phyloP scores from a whole-genome alignment of 2,888 invertebrate species.

The Phaonia tiefii region DNA sequence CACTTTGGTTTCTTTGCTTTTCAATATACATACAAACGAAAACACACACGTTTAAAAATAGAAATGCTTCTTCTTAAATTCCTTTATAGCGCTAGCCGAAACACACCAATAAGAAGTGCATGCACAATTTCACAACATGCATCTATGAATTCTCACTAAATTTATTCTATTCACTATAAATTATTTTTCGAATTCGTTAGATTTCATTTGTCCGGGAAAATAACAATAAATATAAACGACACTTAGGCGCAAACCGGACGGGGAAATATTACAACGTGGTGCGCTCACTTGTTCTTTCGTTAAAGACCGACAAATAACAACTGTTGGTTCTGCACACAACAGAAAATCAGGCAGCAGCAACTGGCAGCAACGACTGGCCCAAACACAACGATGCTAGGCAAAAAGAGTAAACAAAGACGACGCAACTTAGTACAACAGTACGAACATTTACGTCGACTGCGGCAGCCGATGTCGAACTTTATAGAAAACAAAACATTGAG shows the following conservation, averaged over 20 bases:
- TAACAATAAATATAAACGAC: too few relatives aligned
- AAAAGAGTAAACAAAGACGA: too few relatives aligned
- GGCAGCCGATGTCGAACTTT: neutral
- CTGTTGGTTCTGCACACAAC: slow-evolving; percentile 64
- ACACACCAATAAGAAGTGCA: too few relatives aligned
- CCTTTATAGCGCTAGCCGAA: too few relatives aligned
- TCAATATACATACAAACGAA: too few relatives aligned
- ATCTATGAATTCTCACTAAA: neutral
- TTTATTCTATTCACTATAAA: neutral
- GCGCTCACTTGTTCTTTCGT: slow-evolving; percentile 59
- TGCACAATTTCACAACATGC: too few relatives aligned
- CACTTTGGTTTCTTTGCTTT: too few relatives aligned
- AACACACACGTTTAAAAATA: too few relatives aligned
- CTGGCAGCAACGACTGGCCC: slow-evolving; percentile 16
- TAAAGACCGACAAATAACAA: slow-evolving; percentile 64
- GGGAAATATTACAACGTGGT: neutral
- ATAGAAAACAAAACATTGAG: neutral
- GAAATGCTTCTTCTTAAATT: too few relatives aligned
- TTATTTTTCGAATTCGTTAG: slow-evolving; percentile 1
- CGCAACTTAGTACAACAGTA: neutral
- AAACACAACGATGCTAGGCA: neutral
- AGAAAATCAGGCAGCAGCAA: slow-evolving; percentile 35
- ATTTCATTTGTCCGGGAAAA: too few relatives aligned
- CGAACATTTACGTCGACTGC: neutral
- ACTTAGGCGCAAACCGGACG: neutral